phyloP scores from a whole-genome alignment of 2,888 invertebrate genomes.

The Holacanthella duospinosa region DNA sequence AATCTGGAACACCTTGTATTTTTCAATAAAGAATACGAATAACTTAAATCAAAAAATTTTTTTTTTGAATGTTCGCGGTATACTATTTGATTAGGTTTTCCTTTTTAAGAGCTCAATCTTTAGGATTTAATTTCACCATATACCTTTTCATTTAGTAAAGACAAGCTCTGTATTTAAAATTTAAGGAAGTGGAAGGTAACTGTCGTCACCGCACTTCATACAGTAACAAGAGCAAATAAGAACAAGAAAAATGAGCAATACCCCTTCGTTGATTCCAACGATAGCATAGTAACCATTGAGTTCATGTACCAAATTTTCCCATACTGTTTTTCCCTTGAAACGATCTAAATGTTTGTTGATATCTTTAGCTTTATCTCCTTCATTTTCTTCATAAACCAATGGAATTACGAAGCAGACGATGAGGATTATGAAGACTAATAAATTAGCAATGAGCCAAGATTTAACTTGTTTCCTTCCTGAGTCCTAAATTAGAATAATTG shows the following conservation, averaged over 20 bases:
- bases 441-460: neutral
- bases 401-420: neutral
- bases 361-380: neutral
- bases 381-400: neutral
- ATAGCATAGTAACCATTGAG: neutral
- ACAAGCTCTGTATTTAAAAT: too few relatives aligned
- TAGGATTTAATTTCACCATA: too few relatives aligned
- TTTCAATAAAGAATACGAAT: too few relatives aligned
- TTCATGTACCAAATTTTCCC: conserved; percentile 2
- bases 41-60: too few relatives aligned
- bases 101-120: too few relatives aligned
- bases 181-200: neutral
- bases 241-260: neutral
- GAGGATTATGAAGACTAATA: neutral
- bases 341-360: neutral
- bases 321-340: neutral
- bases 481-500: neutral
- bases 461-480: neutral
- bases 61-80: too few relatives aligned
- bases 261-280: neutral
- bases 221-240: neutral
- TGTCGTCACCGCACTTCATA: neutral
- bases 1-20: too few relatives aligned
- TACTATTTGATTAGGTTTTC: too few relatives aligned
- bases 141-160: too few relatives aligned